Conservation (phyloP, 23 tunicate species). For the Halocynthia roretzi region DNA sequence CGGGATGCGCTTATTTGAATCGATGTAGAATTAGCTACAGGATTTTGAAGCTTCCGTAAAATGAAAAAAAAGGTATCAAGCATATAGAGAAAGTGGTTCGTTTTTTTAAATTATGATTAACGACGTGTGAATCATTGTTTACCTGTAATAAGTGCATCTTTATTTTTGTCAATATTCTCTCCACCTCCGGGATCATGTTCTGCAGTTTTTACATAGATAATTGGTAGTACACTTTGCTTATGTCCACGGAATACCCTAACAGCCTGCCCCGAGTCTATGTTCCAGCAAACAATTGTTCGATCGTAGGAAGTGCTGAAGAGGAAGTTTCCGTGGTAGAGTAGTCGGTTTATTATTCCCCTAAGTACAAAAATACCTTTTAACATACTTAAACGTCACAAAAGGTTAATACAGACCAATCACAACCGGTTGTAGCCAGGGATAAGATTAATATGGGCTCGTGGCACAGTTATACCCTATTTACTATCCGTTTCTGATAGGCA, state of each 20-base stretch:
- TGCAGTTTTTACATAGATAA: constrained; percentile 32
- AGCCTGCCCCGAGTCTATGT: constrained; percentile 50
- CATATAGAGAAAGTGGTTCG: too few relatives aligned
- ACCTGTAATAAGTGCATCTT: constrained; percentile 70
- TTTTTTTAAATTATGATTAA: background rate
- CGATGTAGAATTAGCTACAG: too few relatives aligned
- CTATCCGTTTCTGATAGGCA: too few relatives aligned
- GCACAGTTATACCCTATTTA: too few relatives aligned
- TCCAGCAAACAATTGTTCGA: constrained; percentile 66
- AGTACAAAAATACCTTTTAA: background rate
- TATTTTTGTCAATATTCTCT: constrained; percentile 27
- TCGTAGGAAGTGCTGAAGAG: constrained; percentile 88
- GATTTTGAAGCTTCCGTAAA: too few relatives aligned
- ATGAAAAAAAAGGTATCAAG: too few relatives aligned
- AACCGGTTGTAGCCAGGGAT: too few relatives aligned
- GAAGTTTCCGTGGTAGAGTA: constrained; percentile 35
- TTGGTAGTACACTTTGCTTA: constrained; percentile 51
- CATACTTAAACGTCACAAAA: too few relatives aligned
- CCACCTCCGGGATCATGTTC: constrained; percentile 23
- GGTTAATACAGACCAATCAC: too few relatives aligned
- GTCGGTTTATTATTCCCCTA: constrained; percentile 65
- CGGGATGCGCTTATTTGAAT: too few relatives aligned
- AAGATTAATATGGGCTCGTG: too few relatives aligned
- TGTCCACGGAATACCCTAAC: constrained; percentile 60
- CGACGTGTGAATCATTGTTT: background rate